Evolutionary conservation across 1,140 invertebrate genomes (phyloP).

Genomic region (Saccostrea cuccullata): DNA sequence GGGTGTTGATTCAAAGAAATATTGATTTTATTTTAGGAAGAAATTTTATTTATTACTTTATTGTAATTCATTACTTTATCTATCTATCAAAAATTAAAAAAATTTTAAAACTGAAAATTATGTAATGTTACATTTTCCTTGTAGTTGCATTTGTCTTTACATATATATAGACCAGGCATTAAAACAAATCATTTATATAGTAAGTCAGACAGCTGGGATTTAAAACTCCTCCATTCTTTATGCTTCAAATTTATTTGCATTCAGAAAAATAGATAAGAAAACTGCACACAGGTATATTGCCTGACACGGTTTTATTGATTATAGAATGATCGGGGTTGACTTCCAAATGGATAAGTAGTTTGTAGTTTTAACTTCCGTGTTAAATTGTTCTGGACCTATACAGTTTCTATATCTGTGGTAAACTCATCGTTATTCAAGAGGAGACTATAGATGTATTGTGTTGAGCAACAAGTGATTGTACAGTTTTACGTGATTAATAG

Average conservation of each 20-base stretch:
- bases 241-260: neutral
- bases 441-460: neutral
- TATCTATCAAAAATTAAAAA: no score
- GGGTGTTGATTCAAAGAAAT: no score
- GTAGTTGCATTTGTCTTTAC: neutral
- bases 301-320: neutral
- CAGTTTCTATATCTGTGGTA: neutral
- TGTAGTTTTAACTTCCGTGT: neutral
- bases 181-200: neutral
- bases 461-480: neutral
- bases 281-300: neutral
- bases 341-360: neutral
- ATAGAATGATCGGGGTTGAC: neutral
- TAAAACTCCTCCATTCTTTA: neutral
- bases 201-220: neutral
- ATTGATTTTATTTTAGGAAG: no score
- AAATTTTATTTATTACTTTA: no score
- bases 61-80: no score
- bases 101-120: no score
- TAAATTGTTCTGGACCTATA: neutral
- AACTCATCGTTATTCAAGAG: neutral
- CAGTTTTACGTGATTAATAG: neutral
- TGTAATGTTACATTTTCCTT: no score
- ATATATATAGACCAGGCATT: neutral
- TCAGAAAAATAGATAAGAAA: neutral